Evolutionary conservation across 2,113 vertebrate species (phyloP), one percentile per base, ranked within the genome.

Genomic region (Ovis canadensis): DNA sequence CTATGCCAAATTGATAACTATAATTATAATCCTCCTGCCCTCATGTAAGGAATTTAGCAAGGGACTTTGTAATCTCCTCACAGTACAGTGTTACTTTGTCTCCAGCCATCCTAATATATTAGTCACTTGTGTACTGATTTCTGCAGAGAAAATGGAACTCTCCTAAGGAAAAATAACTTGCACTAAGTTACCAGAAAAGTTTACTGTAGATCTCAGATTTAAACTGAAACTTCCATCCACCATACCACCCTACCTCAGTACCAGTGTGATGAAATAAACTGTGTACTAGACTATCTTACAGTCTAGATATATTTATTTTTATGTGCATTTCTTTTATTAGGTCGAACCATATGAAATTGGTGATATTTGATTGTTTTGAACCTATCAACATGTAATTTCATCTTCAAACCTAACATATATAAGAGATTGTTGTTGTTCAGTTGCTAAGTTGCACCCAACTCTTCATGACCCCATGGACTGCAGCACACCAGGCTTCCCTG

Each of bases 241-340:
- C 25, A n/a, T 57, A 48, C 13, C 8, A 33, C 3, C 67, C 7
- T 13, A 10, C 59, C 2, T 86, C 62, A 25, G 1, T 21, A 43
- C 12, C 19, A 14, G 1, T 50, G 27, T n/a, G 14, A 12, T 62
- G 8, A 33, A 52, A 27, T 8, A 27, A 48, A 11, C 21, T 52
- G 33, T 43, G 7, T 48, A 10, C 33, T 95, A 36, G 7, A 10
- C 2, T 55, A 3, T 16, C 6, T 33, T 48, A 80, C 45, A 36
- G 19, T 77, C 5, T 55, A 52, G 27, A 54, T 62, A 74, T 16
- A 15, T 84, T 91, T 50, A 45, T 29, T 48, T 83, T 60, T 64
- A 43, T 64, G 16, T 94, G 74, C 14, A 80, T 59, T 93, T 90
- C 40, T 50, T 98, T 94, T 64, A 85, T 86, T 93, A 94, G 25